A percentile compares a stretch with the other conserved stretches of the same genome.
Evolutionary conservation across 1,140 invertebrate genomes (phyloP).

Genomic region (Tribolium castaneum): DNA sequence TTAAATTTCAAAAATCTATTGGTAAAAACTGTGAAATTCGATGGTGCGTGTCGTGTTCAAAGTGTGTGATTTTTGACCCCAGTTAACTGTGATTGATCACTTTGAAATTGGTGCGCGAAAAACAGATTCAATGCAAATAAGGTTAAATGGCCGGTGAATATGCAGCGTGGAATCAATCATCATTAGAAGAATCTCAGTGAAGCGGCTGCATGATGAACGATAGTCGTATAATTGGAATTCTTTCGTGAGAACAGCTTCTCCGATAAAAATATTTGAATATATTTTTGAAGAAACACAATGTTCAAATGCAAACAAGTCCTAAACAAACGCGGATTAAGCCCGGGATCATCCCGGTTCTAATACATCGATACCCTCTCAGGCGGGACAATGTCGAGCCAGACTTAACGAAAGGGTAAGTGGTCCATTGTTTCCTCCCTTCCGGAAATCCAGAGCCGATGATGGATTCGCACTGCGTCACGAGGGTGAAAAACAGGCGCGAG

Average conservation of each 20-base stretch:
- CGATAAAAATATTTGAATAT: too few species aligned
- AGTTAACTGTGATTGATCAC: constrained; percentile 24
- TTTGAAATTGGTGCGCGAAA: constrained; percentile 2
- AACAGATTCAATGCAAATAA: constrained; percentile 24
- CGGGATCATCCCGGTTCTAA: constrained; percentile 8
- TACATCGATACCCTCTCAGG: constrained; percentile 29
- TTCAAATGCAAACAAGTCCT: constrained; percentile 23
- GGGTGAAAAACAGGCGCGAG: constrained; percentile 32
- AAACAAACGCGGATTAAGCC: constrained; percentile 30
- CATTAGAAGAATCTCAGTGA: constrained; percentile 24
- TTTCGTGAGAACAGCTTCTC: not conserved
- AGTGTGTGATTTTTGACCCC: constrained; percentile 5
- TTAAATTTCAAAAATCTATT: too few species aligned
- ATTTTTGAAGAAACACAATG: too few species aligned
- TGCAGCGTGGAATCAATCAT: constrained; percentile 23
- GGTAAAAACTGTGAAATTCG: not conserved
- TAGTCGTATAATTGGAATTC: constrained; percentile 34
- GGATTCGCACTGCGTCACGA: constrained; percentile 30
- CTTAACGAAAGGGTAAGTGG: constrained; percentile 31
- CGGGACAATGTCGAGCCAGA: constrained; percentile 27
- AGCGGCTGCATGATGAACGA: constrained; percentile 7
- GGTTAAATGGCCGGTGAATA: constrained; percentile 28
- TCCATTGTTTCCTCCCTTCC: constrained; percentile 22
- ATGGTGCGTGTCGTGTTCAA: not conserved
- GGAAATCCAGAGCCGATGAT: constrained; percentile 32